Conservation (phyloP, 2,888 invertebrate species). For the Nephrotoma flavescens region DNA sequence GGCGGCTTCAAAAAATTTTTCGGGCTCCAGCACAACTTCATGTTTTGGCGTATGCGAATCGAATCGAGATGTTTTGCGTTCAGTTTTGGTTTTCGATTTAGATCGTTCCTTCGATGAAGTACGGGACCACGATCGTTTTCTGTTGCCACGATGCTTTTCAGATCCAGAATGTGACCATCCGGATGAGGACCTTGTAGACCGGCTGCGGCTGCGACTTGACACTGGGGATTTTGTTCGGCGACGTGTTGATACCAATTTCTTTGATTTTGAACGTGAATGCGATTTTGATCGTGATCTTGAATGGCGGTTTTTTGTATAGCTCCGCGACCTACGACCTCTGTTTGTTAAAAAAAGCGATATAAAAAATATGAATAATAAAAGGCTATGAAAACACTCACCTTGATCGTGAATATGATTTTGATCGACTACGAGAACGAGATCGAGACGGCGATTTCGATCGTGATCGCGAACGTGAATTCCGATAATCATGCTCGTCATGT, state of each 20-base stretch:
- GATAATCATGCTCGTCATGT: constrained; percentile 18
- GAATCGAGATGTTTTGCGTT: neutral
- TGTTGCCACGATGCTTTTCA: constrained; percentile 13
- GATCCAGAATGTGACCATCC: constrained; percentile 5
- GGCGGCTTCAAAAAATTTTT: constrained; percentile 24
- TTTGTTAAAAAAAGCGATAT: constrained; percentile 18
- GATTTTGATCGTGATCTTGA: constrained; percentile 24
- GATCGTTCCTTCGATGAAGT: constrained; percentile 17
- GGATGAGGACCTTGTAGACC: constrained; percentile 18
- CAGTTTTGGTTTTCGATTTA: constrained; percentile 14
- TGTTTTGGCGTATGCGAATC: neutral
- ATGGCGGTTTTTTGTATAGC: constrained; percentile 22
- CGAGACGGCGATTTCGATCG: constrained; percentile 10
- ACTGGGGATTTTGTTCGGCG: constrained; percentile 14
- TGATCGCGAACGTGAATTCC: neutral
- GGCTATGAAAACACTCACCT: constrained; percentile 12
- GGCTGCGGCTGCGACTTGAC: constrained; percentile 19
- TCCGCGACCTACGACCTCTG: constrained; percentile 23
- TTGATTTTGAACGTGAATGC: constrained; percentile 13
- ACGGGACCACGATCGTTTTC: constrained; percentile 16
- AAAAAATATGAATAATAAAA: constrained; percentile 12
- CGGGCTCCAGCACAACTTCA: constrained; percentile 19
- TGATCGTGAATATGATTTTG: constrained; percentile 17
- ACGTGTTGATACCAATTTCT: constrained; percentile 11
- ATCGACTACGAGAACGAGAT: constrained; percentile 15